Conservation (phyloP, 2,888 invertebrate species). For the Drosophila borealis region DNA sequence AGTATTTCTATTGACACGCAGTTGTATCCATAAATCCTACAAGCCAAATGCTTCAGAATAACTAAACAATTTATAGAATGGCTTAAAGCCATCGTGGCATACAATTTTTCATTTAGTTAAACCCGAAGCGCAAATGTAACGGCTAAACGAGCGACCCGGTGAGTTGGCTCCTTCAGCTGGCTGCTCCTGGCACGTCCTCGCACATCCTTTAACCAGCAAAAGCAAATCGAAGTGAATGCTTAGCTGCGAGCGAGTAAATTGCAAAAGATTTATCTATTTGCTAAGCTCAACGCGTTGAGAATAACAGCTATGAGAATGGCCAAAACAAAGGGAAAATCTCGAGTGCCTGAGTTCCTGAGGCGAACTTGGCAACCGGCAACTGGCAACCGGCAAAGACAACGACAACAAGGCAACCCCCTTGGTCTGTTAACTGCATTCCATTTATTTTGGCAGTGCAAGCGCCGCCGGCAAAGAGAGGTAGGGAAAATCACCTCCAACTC, state of each 20-base stretch:
- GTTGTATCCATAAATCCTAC: no score
- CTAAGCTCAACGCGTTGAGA: slow-evolving; percentile 25
- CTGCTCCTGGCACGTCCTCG: slow-evolving; percentile 11
- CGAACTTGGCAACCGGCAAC: slow-evolving; percentile 16
- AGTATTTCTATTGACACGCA: no score
- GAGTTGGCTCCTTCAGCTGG: background rate
- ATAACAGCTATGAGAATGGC: slow-evolving; percentile 18
- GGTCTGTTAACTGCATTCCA: slow-evolving; percentile 64
- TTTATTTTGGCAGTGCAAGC: slow-evolving; percentile 63
- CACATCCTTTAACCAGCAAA: slow-evolving; percentile 10
- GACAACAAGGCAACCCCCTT: slow-evolving; percentile 8
- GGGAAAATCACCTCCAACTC: background rate
- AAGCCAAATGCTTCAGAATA: slow-evolving; percentile 7
- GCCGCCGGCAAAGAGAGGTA: background rate
- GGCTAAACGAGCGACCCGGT: slow-evolving; percentile 56
- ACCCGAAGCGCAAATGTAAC: slow-evolving; percentile 55
- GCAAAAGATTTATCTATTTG: slow-evolving; percentile 70
- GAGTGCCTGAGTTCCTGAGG: slow-evolving; percentile 40
- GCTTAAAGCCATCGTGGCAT: slow-evolving; percentile 57
- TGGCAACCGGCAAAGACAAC: slow-evolving; percentile 11
- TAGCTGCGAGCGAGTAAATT: slow-evolving; percentile 51
- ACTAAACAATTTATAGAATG: slow-evolving; percentile 72
- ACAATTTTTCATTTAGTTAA: slow-evolving; percentile 63
- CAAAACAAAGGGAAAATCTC: slow-evolving; percentile 25
- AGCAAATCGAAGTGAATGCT: slow-evolving; percentile 34